Evolutionary conservation across 2,888 invertebrate species (phyloP).

Genomic region (Cremastinae sp.): DNA sequence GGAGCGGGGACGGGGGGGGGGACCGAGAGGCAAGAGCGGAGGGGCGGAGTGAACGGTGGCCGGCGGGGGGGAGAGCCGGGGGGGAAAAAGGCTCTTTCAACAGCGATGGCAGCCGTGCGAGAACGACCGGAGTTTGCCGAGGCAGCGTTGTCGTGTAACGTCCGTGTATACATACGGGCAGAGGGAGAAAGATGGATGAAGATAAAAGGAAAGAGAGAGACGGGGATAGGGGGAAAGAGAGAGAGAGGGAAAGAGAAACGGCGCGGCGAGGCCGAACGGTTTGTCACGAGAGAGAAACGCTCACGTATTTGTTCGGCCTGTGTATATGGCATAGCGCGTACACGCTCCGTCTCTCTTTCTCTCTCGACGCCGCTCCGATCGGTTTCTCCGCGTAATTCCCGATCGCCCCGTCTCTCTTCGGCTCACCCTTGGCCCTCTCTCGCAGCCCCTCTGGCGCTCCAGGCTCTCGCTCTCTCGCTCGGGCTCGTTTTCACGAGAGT

Average conservation of each 20-base stretch:
- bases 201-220: slow-evolving; percentile 9
- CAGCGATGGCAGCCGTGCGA: slow-evolving; percentile 61
- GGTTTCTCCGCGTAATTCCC: slow-evolving; percentile 1
- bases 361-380: slow-evolving; percentile 32
- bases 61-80: slow-evolving; percentile 4
- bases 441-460: slow-evolving; percentile 40
- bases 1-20: slow-evolving; percentile 15
- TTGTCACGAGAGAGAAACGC: slow-evolving; percentile 41
- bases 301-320: slow-evolving; percentile 39
- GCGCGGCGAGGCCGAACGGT: slow-evolving; percentile 56
- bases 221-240: slow-evolving; percentile 40
- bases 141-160: not conserved
- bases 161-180: slow-evolving; percentile 21
- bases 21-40: not conserved
- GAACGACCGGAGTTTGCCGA: slow-evolving; percentile 56
- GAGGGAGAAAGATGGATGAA: slow-evolving; percentile 6
- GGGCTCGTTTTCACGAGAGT: slow-evolving; percentile 31
- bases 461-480: slow-evolving; percentile 57
- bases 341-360: slow-evolving; percentile 40
- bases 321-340: slow-evolving; percentile 38
- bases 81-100: slow-evolving; percentile 32
- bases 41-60: not conserved
- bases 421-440: slow-evolving; percentile 6
- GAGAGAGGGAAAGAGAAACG: slow-evolving; percentile 14
- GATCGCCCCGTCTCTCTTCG: too few relatives aligned